phyloP scores from a whole-genome alignment of 2,888 invertebrate species.

The Harmothoe impar region DNA sequence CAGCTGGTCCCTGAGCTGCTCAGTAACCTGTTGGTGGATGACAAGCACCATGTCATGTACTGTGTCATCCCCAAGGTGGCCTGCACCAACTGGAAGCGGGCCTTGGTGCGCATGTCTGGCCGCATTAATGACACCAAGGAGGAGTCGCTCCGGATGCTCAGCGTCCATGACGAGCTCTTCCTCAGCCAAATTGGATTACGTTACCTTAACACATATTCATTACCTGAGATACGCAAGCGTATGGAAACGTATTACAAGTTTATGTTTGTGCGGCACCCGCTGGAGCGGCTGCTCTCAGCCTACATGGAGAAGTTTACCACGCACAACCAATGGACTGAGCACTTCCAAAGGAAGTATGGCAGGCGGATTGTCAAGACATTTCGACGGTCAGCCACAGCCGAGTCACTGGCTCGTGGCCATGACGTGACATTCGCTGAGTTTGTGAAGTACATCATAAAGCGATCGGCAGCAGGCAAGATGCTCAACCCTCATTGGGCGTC shows the following conservation, averaged over 20 bases:
- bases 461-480: constrained; percentile 71
- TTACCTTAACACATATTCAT: constrained; percentile 84
- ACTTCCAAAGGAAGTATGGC: constrained; percentile 83
- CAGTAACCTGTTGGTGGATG: constrained; percentile 92
- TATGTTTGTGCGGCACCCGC: constrained; percentile 94
- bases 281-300: constrained; percentile 94
- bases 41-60: constrained; percentile 92
- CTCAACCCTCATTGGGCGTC: constrained; percentile 95
- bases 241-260: constrained; percentile 92
- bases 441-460: constrained; percentile 85
- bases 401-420: constrained; percentile 85
- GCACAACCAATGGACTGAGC: constrained; percentile 78
- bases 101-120: constrained; percentile 40
- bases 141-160: constrained; percentile 20
- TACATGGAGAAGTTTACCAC: constrained; percentile 92
- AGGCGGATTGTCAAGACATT: constrained; percentile 90
- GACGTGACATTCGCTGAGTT: constrained; percentile 92
- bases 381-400: constrained; percentile 88
- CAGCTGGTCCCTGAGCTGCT: constrained; percentile 78
- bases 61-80: constrained; percentile 96
- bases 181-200: constrained; percentile 61
- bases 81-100: constrained; percentile 95
- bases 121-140: constrained; percentile 45
- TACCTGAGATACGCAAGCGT: constrained; percentile 87
- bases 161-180: constrained; percentile 60